Conservation (phyloP, 2,113 vertebrate species). For the Alosa alosa region DNA sequence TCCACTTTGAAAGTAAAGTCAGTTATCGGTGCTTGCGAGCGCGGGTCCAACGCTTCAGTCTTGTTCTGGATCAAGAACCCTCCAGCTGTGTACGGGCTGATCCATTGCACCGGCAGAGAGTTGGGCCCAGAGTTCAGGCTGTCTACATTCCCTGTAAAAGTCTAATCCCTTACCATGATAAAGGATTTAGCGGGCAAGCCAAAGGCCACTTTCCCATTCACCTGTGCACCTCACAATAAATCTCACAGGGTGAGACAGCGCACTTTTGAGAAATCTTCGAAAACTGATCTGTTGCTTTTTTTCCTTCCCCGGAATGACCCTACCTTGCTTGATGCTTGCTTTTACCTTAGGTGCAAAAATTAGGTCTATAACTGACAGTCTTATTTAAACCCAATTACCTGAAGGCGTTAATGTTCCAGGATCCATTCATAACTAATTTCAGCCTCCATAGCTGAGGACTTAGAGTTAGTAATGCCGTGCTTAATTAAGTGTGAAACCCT, state of each 20-base stretch:
- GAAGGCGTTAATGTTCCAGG: neutral
- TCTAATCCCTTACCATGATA: conserved; percentile 29
- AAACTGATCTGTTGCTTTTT: neutral
- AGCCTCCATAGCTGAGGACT: neutral
- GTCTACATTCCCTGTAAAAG: conserved; percentile 22
- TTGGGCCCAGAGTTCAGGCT: conserved; percentile 6
- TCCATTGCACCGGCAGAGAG: neutral
- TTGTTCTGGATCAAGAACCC: neutral
- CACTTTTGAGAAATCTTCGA: neutral
- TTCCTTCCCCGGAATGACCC: neutral
- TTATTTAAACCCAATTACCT: neutral
- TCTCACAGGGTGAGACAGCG: neutral
- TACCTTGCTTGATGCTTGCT: neutral
- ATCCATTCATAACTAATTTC: neutral
- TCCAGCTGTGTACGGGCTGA: neutral
- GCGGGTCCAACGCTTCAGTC: neutral
- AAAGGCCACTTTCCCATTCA: neutral
- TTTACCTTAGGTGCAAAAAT: neutral
- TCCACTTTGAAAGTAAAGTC: neutral
- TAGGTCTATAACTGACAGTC: neutral
- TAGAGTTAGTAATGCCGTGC: neutral
- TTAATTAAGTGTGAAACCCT: neutral
- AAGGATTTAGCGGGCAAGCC: conserved; percentile 27
- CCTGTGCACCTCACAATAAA: neutral
- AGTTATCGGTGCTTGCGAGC: neutral